Base-by-base conservation (phyloP, 2,797 vertebrate species). In the Onychomys leucogaster region DNA sequence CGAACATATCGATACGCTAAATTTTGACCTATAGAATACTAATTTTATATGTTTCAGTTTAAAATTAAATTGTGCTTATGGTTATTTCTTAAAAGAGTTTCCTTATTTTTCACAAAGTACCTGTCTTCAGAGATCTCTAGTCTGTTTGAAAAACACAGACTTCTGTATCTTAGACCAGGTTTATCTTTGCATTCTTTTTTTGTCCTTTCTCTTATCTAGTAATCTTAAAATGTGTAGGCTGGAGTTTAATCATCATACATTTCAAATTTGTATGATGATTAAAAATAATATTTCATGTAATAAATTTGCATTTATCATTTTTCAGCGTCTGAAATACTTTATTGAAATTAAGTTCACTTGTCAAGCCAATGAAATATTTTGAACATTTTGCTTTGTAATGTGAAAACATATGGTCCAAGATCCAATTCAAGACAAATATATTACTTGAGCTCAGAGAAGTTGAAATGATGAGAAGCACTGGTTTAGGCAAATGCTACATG, bases 381-480 rank as follows among this genome's bases (percentile, higher is more conserved):
- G 73, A 82, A 67, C 3, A 63, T 46, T 71, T 95, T 77, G 4
- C 86, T 63, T 78, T 63, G 34, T 63, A 16, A 94, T 76, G 93
- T 89, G 23, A 80, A 93, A 95, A 61, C 7, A n/a, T 7, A 29
- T 13, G 59, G 43, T 85, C 16, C 23, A 87, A 96, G 19, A 43
- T 75, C 25, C 14, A 94, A 83, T 17, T 80, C 46, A 43, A 23
- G 34, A 9, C 11, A 93, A 89, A 63, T 6, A 43, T 91, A 41
- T 1, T 78, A 57, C 1, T 69, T 94, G 46, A 77, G 27, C 25
- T 46, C 76, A 88, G 12, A 67, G 63, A 96, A 83, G 87, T 2
- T 76, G 49, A 96, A 92, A 89, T 73, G 37, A 82, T 86, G 27
- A 93, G 83, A 37, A 91, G 43, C 96, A 78, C 57, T 83, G 27